phyloP scores from a whole-genome alignment of 2,113 vertebrate genomes.

The Ranitomeya imitator region DNA sequence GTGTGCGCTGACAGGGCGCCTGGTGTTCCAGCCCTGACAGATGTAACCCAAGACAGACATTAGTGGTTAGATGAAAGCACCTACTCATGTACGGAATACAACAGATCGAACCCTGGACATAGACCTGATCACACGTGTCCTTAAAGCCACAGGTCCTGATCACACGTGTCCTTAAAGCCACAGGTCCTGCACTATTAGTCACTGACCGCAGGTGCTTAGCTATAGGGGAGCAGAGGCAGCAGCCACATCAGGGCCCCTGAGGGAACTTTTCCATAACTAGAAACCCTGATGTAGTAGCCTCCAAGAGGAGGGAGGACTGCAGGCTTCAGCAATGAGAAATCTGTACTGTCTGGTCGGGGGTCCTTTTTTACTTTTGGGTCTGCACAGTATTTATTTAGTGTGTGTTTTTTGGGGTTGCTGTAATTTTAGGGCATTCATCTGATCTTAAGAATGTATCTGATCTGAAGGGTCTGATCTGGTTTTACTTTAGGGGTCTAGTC shows the following conservation, averaged over 20 bases:
- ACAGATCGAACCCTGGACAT: not conserved
- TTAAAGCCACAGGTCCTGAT: not conserved
- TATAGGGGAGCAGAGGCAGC: not conserved
- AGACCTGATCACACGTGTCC: not conserved
- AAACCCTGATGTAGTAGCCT: not conserved
- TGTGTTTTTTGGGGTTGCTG: no score
- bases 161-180: not conserved
- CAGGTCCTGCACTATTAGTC: not conserved
- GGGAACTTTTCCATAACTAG: no score
- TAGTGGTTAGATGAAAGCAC: not conserved
- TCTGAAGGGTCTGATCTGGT: no score
- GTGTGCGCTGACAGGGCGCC: not conserved
- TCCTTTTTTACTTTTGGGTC: no score
- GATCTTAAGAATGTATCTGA: no score
- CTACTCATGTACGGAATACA: not conserved
- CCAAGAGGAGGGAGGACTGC: not conserved
- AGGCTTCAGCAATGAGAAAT: not conserved
- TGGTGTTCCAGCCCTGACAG: not conserved
- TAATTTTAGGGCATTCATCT: no score
- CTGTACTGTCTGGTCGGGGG: no score
- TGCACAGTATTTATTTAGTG: no score
- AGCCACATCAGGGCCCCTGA: not conserved
- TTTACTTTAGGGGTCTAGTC: no score
- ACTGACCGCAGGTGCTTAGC: not conserved
- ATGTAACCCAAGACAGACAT: conserved; percentile 9